Conservation (phyloP, 2,888 invertebrate genomes). For the Phyllotreta cruciferae region DNA sequence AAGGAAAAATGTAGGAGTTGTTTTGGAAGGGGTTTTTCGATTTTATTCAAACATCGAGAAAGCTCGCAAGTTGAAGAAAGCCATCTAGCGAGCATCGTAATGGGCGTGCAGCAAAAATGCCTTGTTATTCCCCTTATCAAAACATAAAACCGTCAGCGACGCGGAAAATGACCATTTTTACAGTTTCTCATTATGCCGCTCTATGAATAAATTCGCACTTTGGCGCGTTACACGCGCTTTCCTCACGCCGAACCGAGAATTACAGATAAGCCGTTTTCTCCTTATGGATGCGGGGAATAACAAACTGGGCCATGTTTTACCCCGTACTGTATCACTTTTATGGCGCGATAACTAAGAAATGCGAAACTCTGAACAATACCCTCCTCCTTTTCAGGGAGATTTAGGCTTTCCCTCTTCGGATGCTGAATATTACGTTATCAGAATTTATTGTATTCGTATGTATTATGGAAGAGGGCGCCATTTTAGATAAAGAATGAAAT, state of each 20-base stretch:
- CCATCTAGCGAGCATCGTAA: constrained; percentile 42
- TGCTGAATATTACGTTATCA: constrained; percentile 52
- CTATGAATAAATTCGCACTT: constrained; percentile 66
- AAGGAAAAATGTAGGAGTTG: too few relatives aligned
- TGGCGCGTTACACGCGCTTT: constrained; percentile 56
- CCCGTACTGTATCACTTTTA: constrained; percentile 59
- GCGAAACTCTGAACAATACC: constrained; percentile 42
- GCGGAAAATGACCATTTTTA: constrained; percentile 64
- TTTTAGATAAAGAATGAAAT: constrained; percentile 8
- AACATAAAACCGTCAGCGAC: constrained; percentile 62
- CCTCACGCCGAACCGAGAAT: constrained; percentile 56
- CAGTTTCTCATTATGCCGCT: constrained; percentile 65
- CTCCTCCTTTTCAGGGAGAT: constrained; percentile 36
- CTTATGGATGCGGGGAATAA: constrained; percentile 49
- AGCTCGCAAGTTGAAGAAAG: constrained; percentile 24
- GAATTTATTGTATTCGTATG: constrained; percentile 22
- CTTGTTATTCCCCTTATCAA: constrained; percentile 63
- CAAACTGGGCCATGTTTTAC: constrained; percentile 58
- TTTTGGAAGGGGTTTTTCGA: neutral
- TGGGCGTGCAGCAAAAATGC: constrained; percentile 56
- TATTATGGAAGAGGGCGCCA: constrained; percentile 16
- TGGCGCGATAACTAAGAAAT: constrained; percentile 54
- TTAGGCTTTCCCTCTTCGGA: constrained; percentile 54
- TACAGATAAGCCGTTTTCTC: constrained; percentile 57
- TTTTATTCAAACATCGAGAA: neutral